A percentile compares a stretch with the other conserved stretches of the same genome.
These are phyloP conservation scores for Rhynchomys soricoides DNA, from an alignment of 2,113 vertebrate genomes.

Conservation along the genomic window DNA sequence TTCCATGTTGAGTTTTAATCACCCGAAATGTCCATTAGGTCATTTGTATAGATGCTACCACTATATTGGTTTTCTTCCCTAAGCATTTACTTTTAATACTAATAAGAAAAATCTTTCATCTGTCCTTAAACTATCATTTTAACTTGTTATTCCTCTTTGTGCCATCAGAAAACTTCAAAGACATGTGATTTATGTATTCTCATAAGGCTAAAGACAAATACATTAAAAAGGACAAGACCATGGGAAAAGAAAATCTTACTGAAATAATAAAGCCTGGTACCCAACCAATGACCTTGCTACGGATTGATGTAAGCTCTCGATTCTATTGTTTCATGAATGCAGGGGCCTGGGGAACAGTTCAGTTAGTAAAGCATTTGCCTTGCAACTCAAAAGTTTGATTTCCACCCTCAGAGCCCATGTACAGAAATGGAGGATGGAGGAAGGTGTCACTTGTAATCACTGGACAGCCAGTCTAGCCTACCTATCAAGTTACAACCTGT, in stretches of 20 bases:
- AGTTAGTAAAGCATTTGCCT: background rate
- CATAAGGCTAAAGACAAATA: constrained; percentile 19
- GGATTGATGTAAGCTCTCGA: background rate
- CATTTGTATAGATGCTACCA: constrained; percentile 31
- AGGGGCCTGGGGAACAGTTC: no score
- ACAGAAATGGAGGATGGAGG: background rate
- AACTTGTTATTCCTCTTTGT: background rate
- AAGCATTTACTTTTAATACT: constrained; percentile 29
- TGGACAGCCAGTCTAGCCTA: background rate
- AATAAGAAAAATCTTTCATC: constrained; percentile 18
- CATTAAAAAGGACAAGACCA: background rate
- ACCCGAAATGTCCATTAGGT: constrained; percentile 8
- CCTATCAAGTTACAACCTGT: no score
- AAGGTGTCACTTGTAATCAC: background rate
- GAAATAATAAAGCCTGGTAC: background rate
- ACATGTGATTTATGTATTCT: constrained; percentile 10
- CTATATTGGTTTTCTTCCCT: constrained; percentile 18
- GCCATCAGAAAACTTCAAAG: constrained; percentile 56
- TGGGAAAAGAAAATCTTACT: background rate
- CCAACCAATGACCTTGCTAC: background rate
- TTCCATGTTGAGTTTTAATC: constrained; percentile 18
- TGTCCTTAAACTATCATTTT: background rate
- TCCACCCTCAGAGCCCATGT: background rate
- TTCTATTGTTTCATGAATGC: background rate
- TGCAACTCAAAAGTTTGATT: background rate